Evolutionary conservation across 2,888 invertebrate genomes (phyloP), one percentile per base, ranked within the genome.

Genomic region (Gymnoscelis rufifasciata): DNA sequence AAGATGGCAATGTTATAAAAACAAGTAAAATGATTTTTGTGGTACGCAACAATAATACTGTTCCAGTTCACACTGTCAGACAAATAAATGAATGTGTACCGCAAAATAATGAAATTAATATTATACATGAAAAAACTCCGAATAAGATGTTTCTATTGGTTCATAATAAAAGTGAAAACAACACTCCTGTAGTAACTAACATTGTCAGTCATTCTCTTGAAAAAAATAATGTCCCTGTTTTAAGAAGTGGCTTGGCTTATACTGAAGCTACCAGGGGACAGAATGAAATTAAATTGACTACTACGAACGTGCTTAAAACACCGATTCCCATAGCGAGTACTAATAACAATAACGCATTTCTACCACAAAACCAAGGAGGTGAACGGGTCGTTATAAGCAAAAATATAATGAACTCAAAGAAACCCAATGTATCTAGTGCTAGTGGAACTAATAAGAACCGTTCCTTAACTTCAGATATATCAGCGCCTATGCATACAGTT

Each of bases 261-360:
- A 19, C 19, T n/a, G 19, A 19, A 4, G 15, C 15, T 15, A 10
- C 35, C 6, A 19, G 15, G 6, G 10, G 15, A 0, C 6, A 8
- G 0, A 5, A 33, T 15, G 19, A 7, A 1, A 19, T 8, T 10
- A 7, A 35, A 10, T 10, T 19, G 7, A 11, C 10, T 19, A 35
- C 35, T n/a, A 6, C 15, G 7, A 35, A 40, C 35, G 8, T 12
- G 14, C 19, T 45, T 14, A 45, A 36, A 29, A 45, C 45, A 1
- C 35, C 45, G 14, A 40, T 40, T 10, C 45, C 45, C 11, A 45
- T 29, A 7, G n/a, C 45, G 24, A 40, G 14, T 39, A 45, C 39
- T 2, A 39, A 39, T n/a, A 39, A 40, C 10, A 1, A 35, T 14
- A n/a, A n/a, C n/a, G n/a, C n/a, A n/a, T 28, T 15, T 29, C 39